Base-by-base conservation (phyloP, 2,797 vertebrate species). In the Myiothlypis coronata region DNA sequence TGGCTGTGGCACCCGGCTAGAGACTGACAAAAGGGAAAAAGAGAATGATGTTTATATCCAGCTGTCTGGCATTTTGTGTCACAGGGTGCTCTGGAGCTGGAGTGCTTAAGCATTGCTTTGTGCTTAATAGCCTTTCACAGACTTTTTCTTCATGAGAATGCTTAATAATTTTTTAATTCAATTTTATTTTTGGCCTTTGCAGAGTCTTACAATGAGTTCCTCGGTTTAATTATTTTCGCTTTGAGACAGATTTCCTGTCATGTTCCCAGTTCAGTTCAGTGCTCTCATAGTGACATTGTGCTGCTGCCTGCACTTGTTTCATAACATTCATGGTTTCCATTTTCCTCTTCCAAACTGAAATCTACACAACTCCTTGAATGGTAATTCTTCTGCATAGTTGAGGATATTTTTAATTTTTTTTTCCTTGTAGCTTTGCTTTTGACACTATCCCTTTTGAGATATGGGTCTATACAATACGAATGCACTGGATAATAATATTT, bases 111-210 rank as follows among this genome's bases (percentile, higher is more conserved):
- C 15, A 26, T 16, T 83, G 27, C 28, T 82, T 84, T 69, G 16
- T 70, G 35, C 60, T 84, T 81, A 79, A 79, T 34, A 71, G 14
- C 12, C 10, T 32, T 74, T 60, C 44, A 32, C 1, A 1, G 68
- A 34, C 28, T 34, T 79, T 64, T 83, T 37, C 47, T 94, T 78
- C 83, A 35, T 53, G 32, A 59, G 53, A 61, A 23, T 1, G 4
- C 6, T 87, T 93, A 90, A 93, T 93, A 43, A 67, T 65, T 63
- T 28, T 67, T 85, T 46, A 89, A 80, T 91, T 87, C 56, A 80
- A 56, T 90, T 90, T 53, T 53, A 52, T 55, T 77, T 86, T 80
- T 87, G 49, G 49, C 23, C 44, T 86, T 72, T 91, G 21, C 11
- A 52, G 32, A 79, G 22, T 24, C 67, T 67, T 85, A 60, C 53